A percentile compares a stretch with the other conserved stretches of the same genome.
Conservation (phyloP, 2,113 vertebrate genomes). For the Anseranas semipalmata region DNA sequence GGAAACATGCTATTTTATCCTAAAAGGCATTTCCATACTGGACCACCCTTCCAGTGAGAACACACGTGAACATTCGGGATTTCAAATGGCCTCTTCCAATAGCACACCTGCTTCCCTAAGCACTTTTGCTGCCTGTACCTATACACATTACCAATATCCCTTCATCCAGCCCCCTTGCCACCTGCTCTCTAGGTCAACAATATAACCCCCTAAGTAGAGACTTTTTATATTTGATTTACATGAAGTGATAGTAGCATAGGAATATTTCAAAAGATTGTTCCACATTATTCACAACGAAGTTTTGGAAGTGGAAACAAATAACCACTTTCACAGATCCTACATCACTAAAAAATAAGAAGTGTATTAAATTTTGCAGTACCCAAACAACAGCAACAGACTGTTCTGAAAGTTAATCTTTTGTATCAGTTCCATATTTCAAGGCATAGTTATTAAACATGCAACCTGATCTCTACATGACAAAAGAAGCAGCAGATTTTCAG, state of each 20-base stretch:
- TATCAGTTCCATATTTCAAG: slow-evolving; percentile 12
- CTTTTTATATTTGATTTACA: slow-evolving; percentile 1
- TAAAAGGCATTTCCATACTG: slow-evolving; percentile 3
- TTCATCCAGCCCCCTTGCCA: neutral
- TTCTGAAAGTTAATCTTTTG: slow-evolving; percentile 29
- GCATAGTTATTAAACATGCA: slow-evolving; percentile 32
- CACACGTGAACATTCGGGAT: neutral
- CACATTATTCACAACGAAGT: neutral
- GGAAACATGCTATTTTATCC: neutral
- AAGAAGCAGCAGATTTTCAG: slow-evolving; percentile 34
- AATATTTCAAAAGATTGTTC: neutral
- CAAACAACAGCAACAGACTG: slow-evolving; percentile 47
- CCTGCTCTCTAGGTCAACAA: slow-evolving; percentile 37
- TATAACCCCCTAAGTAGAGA: neutral
- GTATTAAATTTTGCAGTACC: neutral
- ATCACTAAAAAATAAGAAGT: neutral
- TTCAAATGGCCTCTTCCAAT: neutral
- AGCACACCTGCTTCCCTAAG: slow-evolving; percentile 6
- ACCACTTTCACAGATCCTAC: neutral
- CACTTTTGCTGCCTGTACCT: slow-evolving; percentile 7
- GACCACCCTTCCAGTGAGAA: neutral
- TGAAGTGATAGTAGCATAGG: neutral
- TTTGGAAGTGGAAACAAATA: slow-evolving; percentile 1
- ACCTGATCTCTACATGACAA: slow-evolving; percentile 23
- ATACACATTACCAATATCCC: neutral